phyloP scores from a whole-genome alignment of 2,888 invertebrate species.

The Thysanoteuthis rhombus region DNA sequence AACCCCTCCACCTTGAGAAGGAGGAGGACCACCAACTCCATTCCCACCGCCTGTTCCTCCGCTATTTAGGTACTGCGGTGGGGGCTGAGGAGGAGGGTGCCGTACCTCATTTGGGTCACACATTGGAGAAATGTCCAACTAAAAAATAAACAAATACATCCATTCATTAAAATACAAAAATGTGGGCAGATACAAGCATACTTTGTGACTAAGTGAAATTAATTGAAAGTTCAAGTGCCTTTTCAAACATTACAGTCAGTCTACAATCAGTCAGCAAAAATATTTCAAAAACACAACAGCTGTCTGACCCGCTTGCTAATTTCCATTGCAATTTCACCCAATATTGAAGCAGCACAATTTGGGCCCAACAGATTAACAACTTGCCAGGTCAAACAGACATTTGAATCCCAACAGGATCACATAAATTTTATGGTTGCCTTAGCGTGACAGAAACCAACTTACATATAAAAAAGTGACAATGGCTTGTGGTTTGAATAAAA shows the following conservation, averaged over 20 bases:
- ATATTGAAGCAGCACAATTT: no score
- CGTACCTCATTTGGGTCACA: slow-evolving; percentile 20
- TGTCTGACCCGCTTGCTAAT: no score
- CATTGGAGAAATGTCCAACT: background rate
- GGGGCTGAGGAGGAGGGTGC: background rate
- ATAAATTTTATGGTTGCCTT: no score
- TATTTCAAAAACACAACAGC: no score
- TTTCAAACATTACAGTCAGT: background rate
- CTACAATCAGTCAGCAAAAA: no score
- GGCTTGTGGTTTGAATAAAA: no score
- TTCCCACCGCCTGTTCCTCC: background rate
- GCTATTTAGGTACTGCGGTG: background rate
- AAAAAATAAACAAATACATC: background rate
- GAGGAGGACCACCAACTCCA: background rate
- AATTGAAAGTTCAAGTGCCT: background rate
- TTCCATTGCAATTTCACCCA: no score
- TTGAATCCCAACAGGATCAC: background rate
- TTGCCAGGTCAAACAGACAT: background rate
- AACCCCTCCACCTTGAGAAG: background rate
- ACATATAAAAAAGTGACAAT: no score
- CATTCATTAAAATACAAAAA: background rate
- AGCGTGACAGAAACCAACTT: no score
- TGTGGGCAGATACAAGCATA: background rate
- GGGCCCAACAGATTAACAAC: no score
- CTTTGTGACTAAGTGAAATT: background rate